phyloP scores from a whole-genome alignment of 2,113 vertebrate species.

The Hippolais icterina region DNA sequence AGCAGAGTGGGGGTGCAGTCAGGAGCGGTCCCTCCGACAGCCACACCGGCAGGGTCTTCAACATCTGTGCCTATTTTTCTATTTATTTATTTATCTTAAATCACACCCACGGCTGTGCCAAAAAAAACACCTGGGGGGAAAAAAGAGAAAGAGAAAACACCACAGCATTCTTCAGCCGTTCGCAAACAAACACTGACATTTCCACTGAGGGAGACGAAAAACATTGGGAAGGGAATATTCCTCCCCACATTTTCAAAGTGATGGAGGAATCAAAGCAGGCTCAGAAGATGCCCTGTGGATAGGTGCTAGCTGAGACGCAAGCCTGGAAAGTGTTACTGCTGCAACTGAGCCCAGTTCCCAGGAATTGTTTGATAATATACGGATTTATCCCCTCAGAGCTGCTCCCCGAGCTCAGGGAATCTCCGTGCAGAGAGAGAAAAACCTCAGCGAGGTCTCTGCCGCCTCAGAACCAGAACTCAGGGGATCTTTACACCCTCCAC shows the following conservation, averaged over 20 bases:
- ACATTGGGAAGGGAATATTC: background rate
- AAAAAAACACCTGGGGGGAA: background rate
- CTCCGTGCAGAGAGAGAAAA: background rate
- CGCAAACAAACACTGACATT: background rate
- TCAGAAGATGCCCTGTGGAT: background rate
- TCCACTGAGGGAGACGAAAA: background rate
- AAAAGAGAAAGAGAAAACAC: background rate
- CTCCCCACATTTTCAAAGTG: fast-evolving
- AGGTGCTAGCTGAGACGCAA: background rate
- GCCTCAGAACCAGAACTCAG: fast-evolving
- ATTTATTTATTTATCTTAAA: background rate
- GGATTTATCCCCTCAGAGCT: background rate
- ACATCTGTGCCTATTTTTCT: background rate
- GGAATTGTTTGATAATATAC: background rate
- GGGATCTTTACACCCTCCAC: background rate
- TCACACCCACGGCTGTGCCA: background rate
- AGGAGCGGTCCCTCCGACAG: conserved; percentile 27
- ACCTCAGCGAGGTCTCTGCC: fast-evolving
- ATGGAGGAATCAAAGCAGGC: background rate
- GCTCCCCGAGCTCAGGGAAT: background rate
- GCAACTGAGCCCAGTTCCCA: background rate
- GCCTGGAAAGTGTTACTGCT: background rate
- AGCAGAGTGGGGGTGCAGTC: background rate
- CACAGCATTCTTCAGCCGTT: background rate
- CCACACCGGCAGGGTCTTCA: background rate